Evolutionary conservation across 2,888 invertebrate species (phyloP).

Genomic region (Tanaodytes sp.): DNA sequence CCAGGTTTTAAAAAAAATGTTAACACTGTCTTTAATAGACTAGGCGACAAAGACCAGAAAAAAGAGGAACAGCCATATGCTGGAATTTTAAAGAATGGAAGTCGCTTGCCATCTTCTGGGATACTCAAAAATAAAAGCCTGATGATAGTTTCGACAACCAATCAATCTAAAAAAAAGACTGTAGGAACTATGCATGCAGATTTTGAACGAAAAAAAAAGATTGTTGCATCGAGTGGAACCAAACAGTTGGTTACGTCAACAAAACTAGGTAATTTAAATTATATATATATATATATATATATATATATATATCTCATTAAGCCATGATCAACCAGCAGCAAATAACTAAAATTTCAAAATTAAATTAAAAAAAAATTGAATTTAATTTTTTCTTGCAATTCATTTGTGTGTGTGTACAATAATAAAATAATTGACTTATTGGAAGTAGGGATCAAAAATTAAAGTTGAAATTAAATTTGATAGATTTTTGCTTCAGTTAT

Average conservation of each 20-base stretch:
- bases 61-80: slow-evolving; percentile 56
- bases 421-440: too few species aligned
- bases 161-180: slow-evolving; percentile 57
- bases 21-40: slow-evolving; percentile 68
- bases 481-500: too few species aligned
- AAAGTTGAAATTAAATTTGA: too few species aligned
- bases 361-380: too few species aligned
- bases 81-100: slow-evolving; percentile 67
- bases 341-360: too few species aligned
- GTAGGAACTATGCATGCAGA: slow-evolving; percentile 70
- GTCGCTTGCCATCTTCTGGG: slow-evolving; percentile 55
- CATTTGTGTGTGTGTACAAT: too few species aligned
- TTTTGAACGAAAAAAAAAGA: slow-evolving; percentile 66
- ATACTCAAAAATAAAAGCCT: slow-evolving; percentile 64
- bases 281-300: not conserved
- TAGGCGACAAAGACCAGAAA: slow-evolving; percentile 68
- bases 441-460: too few species aligned
- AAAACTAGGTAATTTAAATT: slow-evolving; percentile 62
- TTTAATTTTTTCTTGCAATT: too few species aligned
- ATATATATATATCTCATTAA: too few species aligned
- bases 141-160: slow-evolving; percentile 50
- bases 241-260: slow-evolving; percentile 59
- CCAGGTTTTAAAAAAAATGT: slow-evolving; percentile 65
- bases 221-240: slow-evolving; percentile 55
- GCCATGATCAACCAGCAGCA: too few species aligned